Conservation (phyloP, 2,113 vertebrate species). For the Polyodon spathula region DNA sequence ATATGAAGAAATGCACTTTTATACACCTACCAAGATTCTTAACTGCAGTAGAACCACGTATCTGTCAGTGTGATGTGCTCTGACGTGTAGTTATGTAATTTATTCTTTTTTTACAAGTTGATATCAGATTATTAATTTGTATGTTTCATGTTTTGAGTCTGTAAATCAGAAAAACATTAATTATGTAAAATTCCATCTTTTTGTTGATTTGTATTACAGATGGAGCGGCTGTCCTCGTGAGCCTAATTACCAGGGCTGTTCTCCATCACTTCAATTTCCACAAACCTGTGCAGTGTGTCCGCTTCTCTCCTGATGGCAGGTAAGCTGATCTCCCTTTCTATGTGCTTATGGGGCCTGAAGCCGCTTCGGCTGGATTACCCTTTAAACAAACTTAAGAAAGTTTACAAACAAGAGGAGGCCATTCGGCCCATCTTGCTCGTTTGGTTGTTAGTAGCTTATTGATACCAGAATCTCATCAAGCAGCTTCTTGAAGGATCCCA, state of each 20-base stretch:
- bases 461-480: too few species aligned
- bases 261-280: constrained; percentile 88
- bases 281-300: constrained; percentile 77
- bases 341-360: neutral
- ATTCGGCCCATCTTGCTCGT: too few species aligned
- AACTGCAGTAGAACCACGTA: too few species aligned
- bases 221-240: constrained; percentile 77
- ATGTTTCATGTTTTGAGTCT: neutral
- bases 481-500: too few species aligned
- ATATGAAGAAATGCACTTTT: too few species aligned
- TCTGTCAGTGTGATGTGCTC: neutral
- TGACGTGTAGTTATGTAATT: neutral
- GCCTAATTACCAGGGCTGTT: constrained; percentile 68
- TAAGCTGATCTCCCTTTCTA: constrained; percentile 29
- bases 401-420: too few species aligned
- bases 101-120: neutral
- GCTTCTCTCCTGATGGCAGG: constrained; percentile 92
- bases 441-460: too few species aligned
- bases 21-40: too few species aligned
- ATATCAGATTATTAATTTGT: neutral
- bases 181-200: neutral
- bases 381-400: too few species aligned
- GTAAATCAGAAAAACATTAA: neutral
- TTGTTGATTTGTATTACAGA: constrained; percentile 49
- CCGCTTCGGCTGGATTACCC: neutral